Percentiles rank a stretch among this genome's conserved stretches.
phyloP scores from a whole-genome alignment of 1,140 invertebrate genomes.

The Drosophila nasuta region DNA sequence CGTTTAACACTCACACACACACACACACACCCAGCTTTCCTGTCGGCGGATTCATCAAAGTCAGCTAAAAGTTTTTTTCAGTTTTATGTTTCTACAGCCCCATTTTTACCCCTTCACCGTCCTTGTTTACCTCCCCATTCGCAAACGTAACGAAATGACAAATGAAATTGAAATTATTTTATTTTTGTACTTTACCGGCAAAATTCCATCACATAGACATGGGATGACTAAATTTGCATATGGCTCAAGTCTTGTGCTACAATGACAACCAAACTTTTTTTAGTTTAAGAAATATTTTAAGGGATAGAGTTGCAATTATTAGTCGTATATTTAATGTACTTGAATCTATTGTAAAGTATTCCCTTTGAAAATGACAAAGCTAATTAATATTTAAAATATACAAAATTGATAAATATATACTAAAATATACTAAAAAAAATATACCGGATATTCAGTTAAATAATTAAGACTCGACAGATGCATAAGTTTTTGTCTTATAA shows the following conservation, averaged over 20 bases:
- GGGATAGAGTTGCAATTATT: too few species aligned
- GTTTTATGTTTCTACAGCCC: slow-evolving; percentile 52
- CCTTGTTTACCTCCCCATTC: slow-evolving; percentile 2
- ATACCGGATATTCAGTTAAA: too few species aligned
- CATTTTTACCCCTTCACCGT: not conserved
- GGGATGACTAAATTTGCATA: slow-evolving; percentile 33
- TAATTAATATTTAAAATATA: too few species aligned
- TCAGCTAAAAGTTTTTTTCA: slow-evolving; percentile 47
- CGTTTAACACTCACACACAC: slow-evolving; percentile 57
- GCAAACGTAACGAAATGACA: slow-evolving; percentile 68
- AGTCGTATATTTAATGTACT: too few species aligned
- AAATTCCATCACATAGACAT: slow-evolving; percentile 5
- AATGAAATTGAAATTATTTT: slow-evolving; percentile 80
- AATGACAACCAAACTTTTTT: not conserved
- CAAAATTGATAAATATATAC: too few species aligned
- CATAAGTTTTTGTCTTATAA: too few species aligned
- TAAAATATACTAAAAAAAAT: too few species aligned
- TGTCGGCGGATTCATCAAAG: slow-evolving; percentile 73
- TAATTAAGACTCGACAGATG: too few species aligned
- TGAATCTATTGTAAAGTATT: too few species aligned
- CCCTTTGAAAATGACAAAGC: too few species aligned
- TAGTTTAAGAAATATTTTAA: not conserved
- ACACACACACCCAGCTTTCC: slow-evolving; percentile 18
- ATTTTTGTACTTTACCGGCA: slow-evolving; percentile 3
- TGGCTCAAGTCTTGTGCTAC: not conserved